These are phyloP conservation scores for Phymorhynchus buccinoides DNA, from an alignment of 1,140 invertebrate species.

Conservation along the genomic window DNA sequence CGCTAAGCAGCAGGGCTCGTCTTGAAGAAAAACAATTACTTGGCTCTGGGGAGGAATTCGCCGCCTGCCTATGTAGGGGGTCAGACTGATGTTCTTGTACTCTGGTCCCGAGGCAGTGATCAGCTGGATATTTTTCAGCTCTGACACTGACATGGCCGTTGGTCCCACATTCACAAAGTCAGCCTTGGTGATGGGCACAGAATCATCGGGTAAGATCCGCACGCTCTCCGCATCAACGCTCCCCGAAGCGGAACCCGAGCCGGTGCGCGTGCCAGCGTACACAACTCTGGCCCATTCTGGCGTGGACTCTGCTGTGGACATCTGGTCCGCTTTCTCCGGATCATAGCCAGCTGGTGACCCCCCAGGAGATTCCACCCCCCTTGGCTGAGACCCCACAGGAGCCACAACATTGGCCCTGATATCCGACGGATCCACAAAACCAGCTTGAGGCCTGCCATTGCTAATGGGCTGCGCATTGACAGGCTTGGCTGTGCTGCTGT, in stretches of 20 bases:
- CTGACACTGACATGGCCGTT: background rate
- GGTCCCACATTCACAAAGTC: background rate
- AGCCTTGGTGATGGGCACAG: background rate
- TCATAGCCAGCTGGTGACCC: background rate
- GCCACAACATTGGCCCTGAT: background rate
- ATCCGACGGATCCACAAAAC: background rate
- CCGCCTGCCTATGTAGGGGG: background rate
- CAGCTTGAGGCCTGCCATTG: background rate
- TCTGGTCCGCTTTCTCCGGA: background rate
- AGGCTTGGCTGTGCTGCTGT: background rate
- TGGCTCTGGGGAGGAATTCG: background rate
- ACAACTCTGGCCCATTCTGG: slow-evolving; percentile 29
- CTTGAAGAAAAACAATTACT: slow-evolving; percentile 4
- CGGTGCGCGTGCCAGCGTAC: slow-evolving; percentile 31
- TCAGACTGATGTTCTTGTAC: background rate
- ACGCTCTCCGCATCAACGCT: slow-evolving; percentile 23
- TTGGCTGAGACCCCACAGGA: background rate
- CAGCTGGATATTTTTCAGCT: background rate
- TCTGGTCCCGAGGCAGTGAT: background rate
- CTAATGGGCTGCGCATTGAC: background rate
- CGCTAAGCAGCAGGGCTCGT: background rate
- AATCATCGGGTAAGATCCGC: slow-evolving; percentile 26
- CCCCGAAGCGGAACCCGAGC: slow-evolving; percentile 11
- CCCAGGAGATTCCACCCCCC: background rate
- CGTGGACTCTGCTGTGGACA: background rate